phyloP scores from a whole-genome alignment of 2,113 vertebrate genomes.

The Cyphomyrus plagiostoma region DNA sequence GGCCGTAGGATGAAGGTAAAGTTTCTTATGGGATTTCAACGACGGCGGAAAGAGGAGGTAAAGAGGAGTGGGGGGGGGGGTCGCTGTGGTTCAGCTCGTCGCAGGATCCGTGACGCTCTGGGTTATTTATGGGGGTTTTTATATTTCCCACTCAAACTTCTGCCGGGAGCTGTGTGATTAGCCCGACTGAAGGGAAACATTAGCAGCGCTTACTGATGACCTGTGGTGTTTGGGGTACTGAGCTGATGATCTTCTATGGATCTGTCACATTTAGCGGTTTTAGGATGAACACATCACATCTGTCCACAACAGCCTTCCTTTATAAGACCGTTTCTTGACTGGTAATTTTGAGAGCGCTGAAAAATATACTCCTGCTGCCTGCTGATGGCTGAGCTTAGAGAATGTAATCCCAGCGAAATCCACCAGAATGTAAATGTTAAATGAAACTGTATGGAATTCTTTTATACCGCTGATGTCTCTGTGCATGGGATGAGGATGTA shows the following conservation, averaged over 20 bases:
- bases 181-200: not conserved
- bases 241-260: not conserved
- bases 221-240: not conserved
- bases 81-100: not conserved
- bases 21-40: not conserved
- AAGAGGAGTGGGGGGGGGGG: not conserved
- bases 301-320: not conserved
- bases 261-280: conserved; percentile 29
- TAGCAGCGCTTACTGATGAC: not conserved
- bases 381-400: not conserved
- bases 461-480: not conserved
- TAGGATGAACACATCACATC: not conserved
- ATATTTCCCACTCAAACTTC: not conserved
- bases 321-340: not conserved
- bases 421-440: not conserved
- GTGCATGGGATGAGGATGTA: not conserved
- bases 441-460: not conserved
- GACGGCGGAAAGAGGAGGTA: not conserved
- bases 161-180: not conserved
- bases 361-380: not conserved
- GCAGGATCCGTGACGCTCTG: not conserved
- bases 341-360: not conserved
- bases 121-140: not conserved
- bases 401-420: not conserved
- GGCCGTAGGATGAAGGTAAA: not conserved